Evolutionary conservation across 2,113 vertebrate genomes (phyloP), one percentile per base, ranked within the genome.

Genomic region (Puma concolor): DNA sequence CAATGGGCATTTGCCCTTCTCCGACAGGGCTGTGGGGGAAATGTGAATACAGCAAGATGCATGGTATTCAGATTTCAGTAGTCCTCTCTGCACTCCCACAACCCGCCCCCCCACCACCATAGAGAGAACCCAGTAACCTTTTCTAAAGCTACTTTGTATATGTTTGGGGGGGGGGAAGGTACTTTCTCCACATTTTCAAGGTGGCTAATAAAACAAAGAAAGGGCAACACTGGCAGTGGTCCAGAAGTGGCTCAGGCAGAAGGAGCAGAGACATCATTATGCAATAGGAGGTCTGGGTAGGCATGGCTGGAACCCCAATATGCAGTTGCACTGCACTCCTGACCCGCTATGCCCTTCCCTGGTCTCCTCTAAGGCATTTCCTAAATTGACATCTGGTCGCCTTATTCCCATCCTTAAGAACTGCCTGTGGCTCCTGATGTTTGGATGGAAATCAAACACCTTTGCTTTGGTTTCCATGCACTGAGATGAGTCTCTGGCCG

Each of bases 111-210:
- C 4, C 33, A 33, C 12, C 36, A 21, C 19, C 21, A 14, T 2
- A 36, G 12, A 71, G 1, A 63, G 41, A 91, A 44, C 36, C 8
- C 44, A 66, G 7, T 14, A n/a, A 50, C 11, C 31, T 81, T n/a
- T n/a, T 87, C n/a, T n/a, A 74, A 48, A 84, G 17, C 21, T 29
- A 44, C 33, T 80, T 50, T 85, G 36, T 52, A 9, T 71, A 19
- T 27, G 4, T 63, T 4, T 29, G 41, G 4, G 41, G 16, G 19
- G 23, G 0, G 25, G 19, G 14, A 7, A 9, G 23, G 0, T 31
- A 10, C 67, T 63, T 71, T 79, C 69, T 41, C 6, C 27, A 79
- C 50, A 69, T 79, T 69, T 52, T 79, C 52, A 41, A 71, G 15
- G 38, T 54, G 21, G 11, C 6, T 44, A 72, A 54, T 13, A 9